A percentile compares a stretch with the other conserved stretches of the same genome.
phyloP scores from a whole-genome alignment of 2,113 vertebrate species.

The Nibea coibor region DNA sequence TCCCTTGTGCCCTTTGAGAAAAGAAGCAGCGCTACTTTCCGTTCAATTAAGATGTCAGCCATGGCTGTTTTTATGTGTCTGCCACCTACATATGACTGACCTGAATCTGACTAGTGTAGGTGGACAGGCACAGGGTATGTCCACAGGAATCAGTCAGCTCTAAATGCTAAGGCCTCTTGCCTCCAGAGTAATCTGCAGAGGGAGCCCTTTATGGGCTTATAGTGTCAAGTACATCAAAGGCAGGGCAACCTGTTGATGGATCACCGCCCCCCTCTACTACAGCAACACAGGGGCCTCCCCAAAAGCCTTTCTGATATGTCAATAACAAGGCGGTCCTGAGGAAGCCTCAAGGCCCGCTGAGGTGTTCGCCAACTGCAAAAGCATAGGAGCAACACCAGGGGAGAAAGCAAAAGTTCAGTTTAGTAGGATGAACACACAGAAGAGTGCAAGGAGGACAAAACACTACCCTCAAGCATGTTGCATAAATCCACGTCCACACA shows the following conservation, averaged over 20 bases:
- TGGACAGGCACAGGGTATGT: constrained; percentile 68
- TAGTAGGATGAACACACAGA: neutral
- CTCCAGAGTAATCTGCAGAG: constrained; percentile 62
- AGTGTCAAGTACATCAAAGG: constrained; percentile 72
- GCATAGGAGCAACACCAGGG: constrained; percentile 13
- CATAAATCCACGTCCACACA: neutral
- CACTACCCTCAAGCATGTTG: constrained; percentile 6
- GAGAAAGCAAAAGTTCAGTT: constrained; percentile 9
- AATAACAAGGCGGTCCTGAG: constrained; percentile 35
- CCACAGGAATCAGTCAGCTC: constrained; percentile 76
- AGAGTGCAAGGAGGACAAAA: constrained; percentile 11
- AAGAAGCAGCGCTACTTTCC: constrained; percentile 40
- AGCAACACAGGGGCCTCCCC: constrained; percentile 46
- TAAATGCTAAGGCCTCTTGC: constrained; percentile 69
- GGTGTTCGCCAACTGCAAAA: constrained; percentile 20
- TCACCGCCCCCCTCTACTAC: constrained; percentile 20
- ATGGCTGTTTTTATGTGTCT: constrained; percentile 58
- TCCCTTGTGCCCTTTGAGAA: constrained; percentile 23
- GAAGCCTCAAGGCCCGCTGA: constrained; percentile 9
- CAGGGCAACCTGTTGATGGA: constrained; percentile 52
- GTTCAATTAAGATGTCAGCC: constrained; percentile 68
- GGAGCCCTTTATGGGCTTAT: constrained; percentile 72
- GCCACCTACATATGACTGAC: constrained; percentile 57
- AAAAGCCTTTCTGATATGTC: constrained; percentile 51
- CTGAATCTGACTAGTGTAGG: constrained; percentile 68